Percentiles rank a stretch among this genome's conserved stretches.
phyloP scores from a whole-genome alignment of 2,888 invertebrate species.

The Conchocele bisecta region DNA sequence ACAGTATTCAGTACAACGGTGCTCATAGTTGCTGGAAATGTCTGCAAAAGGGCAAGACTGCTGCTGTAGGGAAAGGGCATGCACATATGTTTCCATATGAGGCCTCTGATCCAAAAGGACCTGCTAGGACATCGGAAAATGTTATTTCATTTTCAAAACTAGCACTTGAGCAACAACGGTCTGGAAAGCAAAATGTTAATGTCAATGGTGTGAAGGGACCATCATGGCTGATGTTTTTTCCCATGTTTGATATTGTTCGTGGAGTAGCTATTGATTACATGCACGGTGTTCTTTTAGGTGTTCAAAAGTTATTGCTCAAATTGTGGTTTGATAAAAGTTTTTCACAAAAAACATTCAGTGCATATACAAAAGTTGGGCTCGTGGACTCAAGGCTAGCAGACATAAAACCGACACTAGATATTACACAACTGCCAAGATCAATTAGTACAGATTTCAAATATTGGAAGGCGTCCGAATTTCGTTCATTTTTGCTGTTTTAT shows the following conservation, averaged over 20 bases:
- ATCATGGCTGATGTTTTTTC: constrained; percentile 32
- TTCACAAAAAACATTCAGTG: constrained; percentile 27
- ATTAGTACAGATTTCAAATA: constrained; percentile 33
- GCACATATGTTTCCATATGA: constrained; percentile 37
- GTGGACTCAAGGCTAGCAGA: constrained; percentile 22
- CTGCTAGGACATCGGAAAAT: constrained; percentile 15
- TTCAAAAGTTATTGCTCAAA: constrained; percentile 44
- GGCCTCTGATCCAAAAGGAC: constrained; percentile 19
- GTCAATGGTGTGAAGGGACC: constrained; percentile 44
- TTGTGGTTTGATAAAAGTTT: constrained; percentile 37
- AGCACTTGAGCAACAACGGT: constrained; percentile 3
- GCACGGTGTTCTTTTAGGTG: constrained; percentile 47
- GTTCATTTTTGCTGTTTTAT: constrained; percentile 43
- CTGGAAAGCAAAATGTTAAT: not conserved
- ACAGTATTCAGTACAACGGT: constrained; percentile 45
- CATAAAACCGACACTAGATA: constrained; percentile 33
- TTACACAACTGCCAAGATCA: constrained; percentile 34
- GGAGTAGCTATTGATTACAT: constrained; percentile 53
- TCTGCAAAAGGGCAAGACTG: constrained; percentile 19
- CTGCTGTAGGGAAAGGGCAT: constrained; percentile 23
- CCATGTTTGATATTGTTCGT: constrained; percentile 21
- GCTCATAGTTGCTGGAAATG: constrained; percentile 41
- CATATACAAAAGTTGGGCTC: constrained; percentile 3
- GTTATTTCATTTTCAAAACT: constrained; percentile 18
- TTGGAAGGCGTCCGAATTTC: constrained; percentile 54